phyloP scores from a whole-genome alignment of 2,113 vertebrate genomes.

The Mus pahari region DNA sequence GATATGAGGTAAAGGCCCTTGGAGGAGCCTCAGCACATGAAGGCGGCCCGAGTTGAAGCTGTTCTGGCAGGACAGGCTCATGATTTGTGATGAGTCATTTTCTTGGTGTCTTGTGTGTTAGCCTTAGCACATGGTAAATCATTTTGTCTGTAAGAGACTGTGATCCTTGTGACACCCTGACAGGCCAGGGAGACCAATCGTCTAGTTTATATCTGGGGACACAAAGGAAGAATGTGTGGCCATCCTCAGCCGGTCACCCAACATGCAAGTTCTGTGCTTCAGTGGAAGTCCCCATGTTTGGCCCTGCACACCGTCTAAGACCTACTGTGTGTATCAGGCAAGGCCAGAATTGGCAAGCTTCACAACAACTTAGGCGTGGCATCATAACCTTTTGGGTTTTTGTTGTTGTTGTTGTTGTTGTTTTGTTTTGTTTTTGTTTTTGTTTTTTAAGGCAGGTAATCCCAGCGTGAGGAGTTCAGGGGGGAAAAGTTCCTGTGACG shows the following conservation, averaged over 20 bases:
- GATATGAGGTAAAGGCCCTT: background rate
- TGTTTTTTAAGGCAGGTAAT: background rate
- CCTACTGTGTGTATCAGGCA: background rate
- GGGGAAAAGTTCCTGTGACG: background rate
- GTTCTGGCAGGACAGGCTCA: background rate
- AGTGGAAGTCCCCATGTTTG: fast-evolving
- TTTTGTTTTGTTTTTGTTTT: background rate
- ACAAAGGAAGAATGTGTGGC: background rate
- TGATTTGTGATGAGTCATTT: fast-evolving
- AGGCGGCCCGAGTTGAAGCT: background rate
- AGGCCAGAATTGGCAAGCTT: background rate
- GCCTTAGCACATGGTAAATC: background rate
- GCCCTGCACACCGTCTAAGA: too few relatives aligned
- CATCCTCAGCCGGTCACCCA: background rate
- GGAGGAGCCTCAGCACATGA: background rate
- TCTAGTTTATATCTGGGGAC: background rate
- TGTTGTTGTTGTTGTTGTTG: too few relatives aligned
- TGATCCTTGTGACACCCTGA: background rate
- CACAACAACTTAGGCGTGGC: background rate
- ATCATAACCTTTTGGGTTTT: background rate
- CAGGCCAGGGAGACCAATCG: background rate
- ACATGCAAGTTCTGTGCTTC: fast-evolving
- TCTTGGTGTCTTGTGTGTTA: background rate
- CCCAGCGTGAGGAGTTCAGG: background rate
- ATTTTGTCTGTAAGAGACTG: background rate